Evolutionary conservation across 2,888 invertebrate species (phyloP).

Genomic region (Ametastegia equiseti): DNA sequence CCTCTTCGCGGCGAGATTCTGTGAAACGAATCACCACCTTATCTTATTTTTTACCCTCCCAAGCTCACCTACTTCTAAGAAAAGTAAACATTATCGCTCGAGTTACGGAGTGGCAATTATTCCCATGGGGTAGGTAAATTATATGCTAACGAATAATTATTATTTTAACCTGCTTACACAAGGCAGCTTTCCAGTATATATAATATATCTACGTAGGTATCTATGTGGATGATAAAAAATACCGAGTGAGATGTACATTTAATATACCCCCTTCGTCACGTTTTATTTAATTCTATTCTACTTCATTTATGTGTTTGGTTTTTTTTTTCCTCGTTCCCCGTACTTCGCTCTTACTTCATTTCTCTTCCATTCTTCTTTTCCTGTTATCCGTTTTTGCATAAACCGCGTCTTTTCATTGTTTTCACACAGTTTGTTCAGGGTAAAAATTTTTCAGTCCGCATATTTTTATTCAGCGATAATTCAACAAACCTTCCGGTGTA

Average conservation of each 20-base stretch:
- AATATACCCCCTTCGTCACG: not conserved
- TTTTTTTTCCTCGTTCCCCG: not conserved
- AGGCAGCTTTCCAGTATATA: not conserved
- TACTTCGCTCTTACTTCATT: not conserved
- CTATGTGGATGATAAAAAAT: too few relatives aligned
- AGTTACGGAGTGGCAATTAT: conserved; percentile 3
- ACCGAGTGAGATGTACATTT: not conserved
- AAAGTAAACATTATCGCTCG: conserved; percentile 38
- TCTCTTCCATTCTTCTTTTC: not conserved
- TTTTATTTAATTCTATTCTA: not conserved
- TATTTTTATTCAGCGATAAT: conserved; percentile 44
- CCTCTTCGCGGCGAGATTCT: conserved; percentile 27
- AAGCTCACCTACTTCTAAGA: not conserved
- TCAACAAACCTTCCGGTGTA: conserved; percentile 41
- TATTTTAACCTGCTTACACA: conserved; percentile 1
- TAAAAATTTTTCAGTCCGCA: conserved; percentile 26
- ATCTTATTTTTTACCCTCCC: conserved; percentile 28
- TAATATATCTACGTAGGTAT: too few relatives aligned
- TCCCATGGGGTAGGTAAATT: not conserved
- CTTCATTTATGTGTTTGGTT: not conserved
- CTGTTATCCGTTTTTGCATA: not conserved
- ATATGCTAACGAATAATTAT: conserved; percentile 8
- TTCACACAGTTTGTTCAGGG: conserved; percentile 22
- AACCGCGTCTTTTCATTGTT: conserved; percentile 27
- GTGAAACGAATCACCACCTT: conserved; percentile 32